Conservation (phyloP, 2,888 invertebrate genomes). For the Rhamphomyia laevipes region DNA sequence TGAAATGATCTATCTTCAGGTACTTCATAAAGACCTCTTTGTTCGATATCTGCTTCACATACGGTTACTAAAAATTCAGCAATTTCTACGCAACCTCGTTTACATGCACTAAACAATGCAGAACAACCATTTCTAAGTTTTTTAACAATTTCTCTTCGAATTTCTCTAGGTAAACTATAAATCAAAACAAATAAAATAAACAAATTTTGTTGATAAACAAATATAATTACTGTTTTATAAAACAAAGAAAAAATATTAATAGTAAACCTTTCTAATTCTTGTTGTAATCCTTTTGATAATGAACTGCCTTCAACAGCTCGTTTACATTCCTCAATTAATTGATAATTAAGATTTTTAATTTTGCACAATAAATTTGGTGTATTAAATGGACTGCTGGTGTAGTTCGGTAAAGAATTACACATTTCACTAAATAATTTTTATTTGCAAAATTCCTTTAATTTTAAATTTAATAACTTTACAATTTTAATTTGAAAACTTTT, state of each 20-base stretch:
- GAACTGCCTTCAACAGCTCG: slow-evolving; percentile 27
- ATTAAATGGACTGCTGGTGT: background rate
- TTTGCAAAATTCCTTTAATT: too few species aligned
- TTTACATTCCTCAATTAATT: slow-evolving; percentile 31
- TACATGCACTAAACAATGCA: slow-evolving; percentile 62
- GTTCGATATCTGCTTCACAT: slow-evolving; percentile 77
- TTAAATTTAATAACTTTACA: too few species aligned
- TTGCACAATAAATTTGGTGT: slow-evolving; percentile 17
- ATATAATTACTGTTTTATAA: slow-evolving; percentile 1
- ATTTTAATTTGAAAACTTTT: too few species aligned
- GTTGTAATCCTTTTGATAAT: slow-evolving; percentile 27
- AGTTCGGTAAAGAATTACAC: too few species aligned
- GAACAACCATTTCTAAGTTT: slow-evolving; percentile 65
- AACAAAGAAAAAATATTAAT: background rate
- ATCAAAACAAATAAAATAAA: too few species aligned
- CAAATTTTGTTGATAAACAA: background rate
- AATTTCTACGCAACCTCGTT: slow-evolving; percentile 69
- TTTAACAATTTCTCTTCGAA: slow-evolving; percentile 55
- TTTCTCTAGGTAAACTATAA: slow-evolving; percentile 43
- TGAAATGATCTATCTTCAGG: slow-evolving; percentile 64
- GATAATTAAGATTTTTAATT: slow-evolving; percentile 28
- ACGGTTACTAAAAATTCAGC: slow-evolving; percentile 74
- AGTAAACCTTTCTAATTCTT: slow-evolving; percentile 31
- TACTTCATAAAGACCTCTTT: slow-evolving; percentile 73
- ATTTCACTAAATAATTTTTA: too few species aligned